Conservation (phyloP, 2,888 invertebrate species). For the Drosophila rellima region DNA sequence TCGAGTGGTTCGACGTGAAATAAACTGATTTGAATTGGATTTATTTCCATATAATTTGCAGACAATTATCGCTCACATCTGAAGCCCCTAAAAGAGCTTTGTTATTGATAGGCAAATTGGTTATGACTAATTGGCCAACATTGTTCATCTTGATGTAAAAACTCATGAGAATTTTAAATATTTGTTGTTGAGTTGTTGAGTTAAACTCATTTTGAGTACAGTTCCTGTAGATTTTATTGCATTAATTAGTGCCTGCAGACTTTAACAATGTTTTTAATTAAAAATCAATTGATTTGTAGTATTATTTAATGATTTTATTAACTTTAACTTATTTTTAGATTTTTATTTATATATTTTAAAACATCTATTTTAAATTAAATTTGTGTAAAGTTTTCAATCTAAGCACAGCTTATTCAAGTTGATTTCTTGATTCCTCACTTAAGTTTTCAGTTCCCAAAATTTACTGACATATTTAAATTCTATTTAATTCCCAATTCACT, state of each 20-base stretch:
- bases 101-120: conserved; percentile 6
- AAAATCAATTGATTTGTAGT: not conserved
- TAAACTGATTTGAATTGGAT: conserved; percentile 34
- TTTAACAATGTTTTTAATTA: not conserved
- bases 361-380: no score
- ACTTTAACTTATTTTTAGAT: not conserved
- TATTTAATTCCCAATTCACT: not conserved
- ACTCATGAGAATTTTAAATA: not conserved
- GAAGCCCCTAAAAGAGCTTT: conserved; percentile 4
- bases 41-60: conserved; percentile 29
- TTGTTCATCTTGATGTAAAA: not conserved
- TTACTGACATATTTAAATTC: no score
- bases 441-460: no score
- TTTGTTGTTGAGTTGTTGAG: no score
- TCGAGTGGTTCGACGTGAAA: conserved; percentile 8
- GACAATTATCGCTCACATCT: conserved; percentile 12
- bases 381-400: no score
- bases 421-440: no score
- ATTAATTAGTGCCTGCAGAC: not conserved
- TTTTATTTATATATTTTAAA: no score
- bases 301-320: not conserved
- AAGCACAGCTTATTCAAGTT: no score
- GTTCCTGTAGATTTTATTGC: not conserved
- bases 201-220: not conserved
- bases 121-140: conserved; percentile 3